A percentile compares a stretch with the other conserved stretches of the same genome.
Conservation (phyloP, 92 coral and sea anemone genomes). For the Epizoanthus rinbou region DNA sequence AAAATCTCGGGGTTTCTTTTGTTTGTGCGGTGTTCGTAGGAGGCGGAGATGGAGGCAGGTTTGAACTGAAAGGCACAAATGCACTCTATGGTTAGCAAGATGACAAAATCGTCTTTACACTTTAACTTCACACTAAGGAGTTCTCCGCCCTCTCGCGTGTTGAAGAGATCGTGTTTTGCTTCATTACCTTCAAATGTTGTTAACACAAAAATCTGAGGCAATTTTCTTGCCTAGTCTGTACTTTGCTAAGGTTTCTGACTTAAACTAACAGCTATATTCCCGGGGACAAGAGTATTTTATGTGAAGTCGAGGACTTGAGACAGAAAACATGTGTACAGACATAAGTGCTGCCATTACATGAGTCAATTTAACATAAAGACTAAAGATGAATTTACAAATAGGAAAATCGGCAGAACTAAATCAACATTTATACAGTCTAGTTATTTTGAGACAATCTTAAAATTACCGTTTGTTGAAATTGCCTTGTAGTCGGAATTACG, state of each 20-base stretch:
- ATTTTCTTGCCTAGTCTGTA: neutral
- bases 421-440: neutral
- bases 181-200: conserved; percentile 24
- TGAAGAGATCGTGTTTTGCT: conserved; percentile 44
- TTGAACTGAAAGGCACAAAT: conserved; percentile 29
- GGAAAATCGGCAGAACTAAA: neutral
- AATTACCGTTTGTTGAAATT: neutral
- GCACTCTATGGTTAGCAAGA: conserved; percentile 37
- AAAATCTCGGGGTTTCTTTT: conserved; percentile 34
- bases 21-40: conserved; percentile 23
- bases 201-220: neutral
- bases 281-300: too few species aligned
- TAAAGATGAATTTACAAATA: too few species aligned
- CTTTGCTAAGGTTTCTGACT: neutral
- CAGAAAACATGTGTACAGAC: too few species aligned
- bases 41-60: conserved; percentile 38
- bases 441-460: neutral
- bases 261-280: too few species aligned
- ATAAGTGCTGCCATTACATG: too few species aligned
- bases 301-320: conserved; percentile 8
- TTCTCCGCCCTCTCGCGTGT: conserved; percentile 49
- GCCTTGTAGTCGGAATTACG: conserved; percentile 20
- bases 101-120: conserved; percentile 41
- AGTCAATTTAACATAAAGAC: too few species aligned
- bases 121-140: conserved; percentile 42